These are phyloP conservation scores for Heliocidaris erythrogramma DNA, from an alignment of 35 echinoderm and acorn worm genomes.

Conservation along the genomic window DNA sequence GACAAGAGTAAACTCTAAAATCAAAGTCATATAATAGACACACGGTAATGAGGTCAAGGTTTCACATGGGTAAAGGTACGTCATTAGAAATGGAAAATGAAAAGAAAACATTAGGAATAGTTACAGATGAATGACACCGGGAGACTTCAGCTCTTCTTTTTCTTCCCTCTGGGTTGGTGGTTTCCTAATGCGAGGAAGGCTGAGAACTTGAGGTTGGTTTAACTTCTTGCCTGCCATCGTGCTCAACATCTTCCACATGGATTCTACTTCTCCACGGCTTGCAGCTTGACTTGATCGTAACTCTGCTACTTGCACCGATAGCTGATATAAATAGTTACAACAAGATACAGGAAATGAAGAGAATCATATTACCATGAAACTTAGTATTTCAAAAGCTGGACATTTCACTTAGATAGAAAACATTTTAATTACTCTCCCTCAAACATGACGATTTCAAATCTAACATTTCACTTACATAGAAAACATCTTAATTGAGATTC, in stretches of 20 bases:
- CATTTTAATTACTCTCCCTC: too few relatives aligned
- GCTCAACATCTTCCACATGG: constrained; percentile 78
- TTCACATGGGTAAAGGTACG: too few relatives aligned
- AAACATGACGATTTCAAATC: too few relatives aligned
- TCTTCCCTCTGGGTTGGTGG: constrained; percentile 76
- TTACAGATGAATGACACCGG: constrained; percentile 87
- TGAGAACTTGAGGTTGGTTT: constrained; percentile 73
- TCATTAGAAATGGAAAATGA: background rate
- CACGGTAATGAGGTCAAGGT: too few relatives aligned
- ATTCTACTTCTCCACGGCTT: constrained; percentile 62
- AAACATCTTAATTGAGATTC: too few relatives aligned
- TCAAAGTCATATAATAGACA: too few relatives aligned
- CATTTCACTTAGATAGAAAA: background rate
- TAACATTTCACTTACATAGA: background rate
- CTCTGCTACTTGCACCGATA: constrained; percentile 67
- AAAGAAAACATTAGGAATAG: background rate
- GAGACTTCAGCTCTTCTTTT: constrained; percentile 68
- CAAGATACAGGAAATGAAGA: background rate
- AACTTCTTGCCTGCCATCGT: constrained; percentile 69
- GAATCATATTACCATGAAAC: background rate
- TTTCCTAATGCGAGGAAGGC: constrained; percentile 64
- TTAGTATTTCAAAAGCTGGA: background rate
- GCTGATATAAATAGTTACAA: constrained; percentile 24
- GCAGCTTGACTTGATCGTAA: constrained; percentile 54
- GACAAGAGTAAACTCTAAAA: background rate